Evolutionary conservation across 37 sponge, comb jelly and placozoan genomes (phyloP).

Genomic region (Mnemiopsis leidyi): DNA sequence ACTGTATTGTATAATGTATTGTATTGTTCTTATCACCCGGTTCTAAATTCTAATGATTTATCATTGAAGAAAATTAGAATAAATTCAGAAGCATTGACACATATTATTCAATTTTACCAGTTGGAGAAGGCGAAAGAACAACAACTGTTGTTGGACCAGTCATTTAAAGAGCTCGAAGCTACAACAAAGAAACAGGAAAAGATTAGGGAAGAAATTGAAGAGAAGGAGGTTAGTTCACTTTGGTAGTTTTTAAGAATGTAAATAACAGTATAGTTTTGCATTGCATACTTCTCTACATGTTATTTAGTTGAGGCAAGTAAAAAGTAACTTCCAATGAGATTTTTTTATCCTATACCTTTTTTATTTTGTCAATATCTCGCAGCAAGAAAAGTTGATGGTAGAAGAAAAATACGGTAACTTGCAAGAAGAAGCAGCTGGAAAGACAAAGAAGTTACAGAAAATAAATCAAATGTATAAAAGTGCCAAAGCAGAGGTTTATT

Average conservation of each 20-base stretch:
- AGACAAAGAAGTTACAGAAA: conserved; percentile 83
- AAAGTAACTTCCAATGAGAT: background rate
- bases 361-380: background rate
- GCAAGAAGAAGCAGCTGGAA: conserved; percentile 92
- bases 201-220: conserved; percentile 75
- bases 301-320: no score
- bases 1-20: no score
- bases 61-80: no score
- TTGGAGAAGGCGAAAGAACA: conserved; percentile 96
- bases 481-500: conserved; percentile 89
- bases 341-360: background rate
- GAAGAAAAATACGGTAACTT: conserved; percentile 89
- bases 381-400: conserved; percentile 82
- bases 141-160: conserved; percentile 87
- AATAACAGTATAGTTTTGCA: no score
- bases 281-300: no score
- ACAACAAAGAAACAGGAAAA: conserved; percentile 74
- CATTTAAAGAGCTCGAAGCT: conserved; percentile 78
- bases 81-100: no score
- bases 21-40: no score
- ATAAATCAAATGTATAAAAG: conserved; percentile 84
- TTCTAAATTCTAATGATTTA: no score
- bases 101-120: conserved; percentile 45
- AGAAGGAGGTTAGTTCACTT: conserved; percentile 70
- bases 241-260: no score